Evolutionary conservation across 2,113 vertebrate species (phyloP).

Genomic region (Empidonax alnorum): DNA sequence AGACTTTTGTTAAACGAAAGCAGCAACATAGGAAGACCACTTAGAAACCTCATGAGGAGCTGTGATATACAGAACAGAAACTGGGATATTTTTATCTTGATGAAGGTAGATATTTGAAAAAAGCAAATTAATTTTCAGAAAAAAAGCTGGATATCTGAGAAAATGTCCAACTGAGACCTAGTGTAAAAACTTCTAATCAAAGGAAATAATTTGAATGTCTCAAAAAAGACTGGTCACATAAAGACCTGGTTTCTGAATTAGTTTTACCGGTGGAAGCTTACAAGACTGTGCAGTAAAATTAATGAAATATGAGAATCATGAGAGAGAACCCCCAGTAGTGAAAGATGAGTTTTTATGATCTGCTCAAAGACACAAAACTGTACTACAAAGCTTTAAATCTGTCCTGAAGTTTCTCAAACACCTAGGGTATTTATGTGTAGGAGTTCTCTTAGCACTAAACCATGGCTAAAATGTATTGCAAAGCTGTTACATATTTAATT

Average conservation of each 20-base stretch:
- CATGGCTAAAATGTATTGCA: background rate
- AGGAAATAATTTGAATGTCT: background rate
- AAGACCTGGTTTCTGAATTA: background rate
- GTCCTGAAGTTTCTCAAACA: background rate
- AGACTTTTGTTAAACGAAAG: background rate
- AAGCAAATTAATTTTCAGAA: background rate
- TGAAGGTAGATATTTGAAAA: background rate
- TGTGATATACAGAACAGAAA: background rate
- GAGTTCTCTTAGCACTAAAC: background rate
- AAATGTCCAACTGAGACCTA: background rate
- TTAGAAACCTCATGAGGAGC: background rate
- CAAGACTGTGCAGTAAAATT: background rate
- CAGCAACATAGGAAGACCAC: background rate
- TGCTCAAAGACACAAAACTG: background rate
- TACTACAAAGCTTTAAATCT: background rate
- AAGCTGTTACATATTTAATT: constrained; percentile 11
- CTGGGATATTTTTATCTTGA: constrained; percentile 15
- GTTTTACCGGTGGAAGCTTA: background rate
- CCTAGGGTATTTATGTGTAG: background rate
- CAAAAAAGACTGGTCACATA: background rate
- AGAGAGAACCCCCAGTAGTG: background rate
- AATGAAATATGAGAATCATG: background rate
- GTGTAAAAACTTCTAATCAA: background rate
- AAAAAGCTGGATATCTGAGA: background rate
- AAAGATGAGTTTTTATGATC: background rate